phyloP scores from a whole-genome alignment of 2,113 vertebrate genomes.

The Arizona elegans region DNA sequence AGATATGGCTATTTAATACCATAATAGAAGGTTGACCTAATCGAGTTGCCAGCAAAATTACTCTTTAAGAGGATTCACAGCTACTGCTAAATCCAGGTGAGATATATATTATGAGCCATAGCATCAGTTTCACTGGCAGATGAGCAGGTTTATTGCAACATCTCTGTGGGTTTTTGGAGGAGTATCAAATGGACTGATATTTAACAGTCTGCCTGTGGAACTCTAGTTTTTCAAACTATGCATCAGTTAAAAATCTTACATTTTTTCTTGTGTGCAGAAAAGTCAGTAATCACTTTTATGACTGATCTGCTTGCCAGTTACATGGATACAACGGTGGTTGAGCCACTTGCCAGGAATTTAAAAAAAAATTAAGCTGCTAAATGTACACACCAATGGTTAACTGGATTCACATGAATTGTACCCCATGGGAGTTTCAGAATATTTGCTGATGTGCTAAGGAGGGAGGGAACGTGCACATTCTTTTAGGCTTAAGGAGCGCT shows the following conservation, averaged over 20 bases:
- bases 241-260: background rate
- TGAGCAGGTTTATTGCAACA: conserved; percentile 22
- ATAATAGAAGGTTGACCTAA: background rate
- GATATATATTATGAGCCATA: background rate
- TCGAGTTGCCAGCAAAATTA: background rate
- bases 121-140: background rate
- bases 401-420: background rate
- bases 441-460: background rate
- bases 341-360: background rate
- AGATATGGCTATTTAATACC: conserved; percentile 2
- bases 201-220: background rate
- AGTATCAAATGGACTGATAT: background rate
- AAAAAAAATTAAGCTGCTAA: background rate
- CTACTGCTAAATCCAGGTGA: background rate
- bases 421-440: background rate
- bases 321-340: background rate
- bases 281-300: background rate
- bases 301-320: background rate
- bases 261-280: background rate
- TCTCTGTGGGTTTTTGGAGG: background rate
- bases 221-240: background rate
- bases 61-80: conserved; percentile 14
- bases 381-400: background rate
- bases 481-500: background rate
- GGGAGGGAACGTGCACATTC: background rate